Evolutionary conservation across 1,140 invertebrate species (phyloP), one percentile per base, ranked within the genome.

Genomic region (Neuroterus valhalla): DNA sequence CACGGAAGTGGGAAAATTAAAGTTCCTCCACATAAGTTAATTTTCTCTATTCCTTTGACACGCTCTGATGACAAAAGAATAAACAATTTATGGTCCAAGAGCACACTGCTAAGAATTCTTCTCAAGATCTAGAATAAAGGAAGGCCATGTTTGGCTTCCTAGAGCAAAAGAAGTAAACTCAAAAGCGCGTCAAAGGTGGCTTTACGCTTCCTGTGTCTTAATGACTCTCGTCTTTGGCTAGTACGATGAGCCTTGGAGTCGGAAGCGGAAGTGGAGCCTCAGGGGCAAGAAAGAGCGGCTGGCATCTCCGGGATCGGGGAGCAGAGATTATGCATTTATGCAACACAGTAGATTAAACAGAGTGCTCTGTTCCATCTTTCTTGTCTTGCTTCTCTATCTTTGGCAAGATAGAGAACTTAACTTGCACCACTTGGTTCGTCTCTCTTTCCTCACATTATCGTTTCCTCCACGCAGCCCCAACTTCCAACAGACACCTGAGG

Each of bases 301-400:
- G 62, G 74, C 70, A 75, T 73, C 67, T 75, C 73, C 68, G 67
- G 70, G 73, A 74, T 80, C 55, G 76, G 66, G 62, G 70, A 71
- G 74, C 68, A 69, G 71, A 75, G 73, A 81, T 82, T 82, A 84
- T 84, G 81, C 76, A 82, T 82, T 84, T 84, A 84, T 82, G 79
- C 81, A 82, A 82, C 79, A 78, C 76, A 76, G 78, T 84, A 78
- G 78, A 84, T 84, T 82, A 81, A 84, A 78, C 78, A 76, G 71
- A 81, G 78, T 78, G 75, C 79, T 81, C 72, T 78, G 70, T 70
- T 66, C 50, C 23, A 50, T 66, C 31, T 45, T 71, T 52, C 50
- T 72, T 52, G 23, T 21, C 23, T 21, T 12, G 50, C 1, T 52
- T 52, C 50, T 52, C 19, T 26, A 21, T 52, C 50, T 52, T 52